phyloP scores from a whole-genome alignment of 2,797 vertebrate genomes.

The Neomorphus geoffroyi region DNA sequence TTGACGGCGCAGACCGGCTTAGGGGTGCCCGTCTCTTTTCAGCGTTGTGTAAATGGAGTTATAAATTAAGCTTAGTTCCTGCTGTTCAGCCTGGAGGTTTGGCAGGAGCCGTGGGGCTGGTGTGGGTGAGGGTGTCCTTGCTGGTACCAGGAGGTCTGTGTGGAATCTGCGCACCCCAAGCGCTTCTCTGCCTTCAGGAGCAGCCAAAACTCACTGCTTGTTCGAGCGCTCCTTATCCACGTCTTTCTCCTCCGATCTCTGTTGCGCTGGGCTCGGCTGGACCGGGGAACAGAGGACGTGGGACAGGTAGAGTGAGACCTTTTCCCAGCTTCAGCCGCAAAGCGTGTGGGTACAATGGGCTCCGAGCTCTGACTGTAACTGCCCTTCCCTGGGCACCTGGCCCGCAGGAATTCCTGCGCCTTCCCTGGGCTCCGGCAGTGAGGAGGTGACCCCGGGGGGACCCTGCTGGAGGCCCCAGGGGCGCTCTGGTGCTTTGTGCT shows the following conservation, averaged over 20 bases:
- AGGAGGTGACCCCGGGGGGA: fast-evolving
- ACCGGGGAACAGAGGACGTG: fast-evolving
- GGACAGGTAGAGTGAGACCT: background rate
- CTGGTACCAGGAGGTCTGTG: background rate
- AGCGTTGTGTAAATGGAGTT: background rate
- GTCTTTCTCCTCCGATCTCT: background rate
- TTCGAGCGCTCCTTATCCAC: fast-evolving
- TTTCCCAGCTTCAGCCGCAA: fast-evolving
- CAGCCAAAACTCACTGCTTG: background rate
- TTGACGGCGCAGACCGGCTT: background rate
- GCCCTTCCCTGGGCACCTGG: background rate
- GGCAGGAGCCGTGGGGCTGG: background rate
- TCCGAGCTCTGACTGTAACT: fast-evolving
- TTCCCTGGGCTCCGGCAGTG: fast-evolving
- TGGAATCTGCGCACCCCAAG: background rate
- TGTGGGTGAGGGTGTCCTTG: background rate
- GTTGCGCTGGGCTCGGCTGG: fast-evolving
- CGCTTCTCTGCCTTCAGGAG: background rate
- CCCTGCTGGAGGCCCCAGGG: background rate
- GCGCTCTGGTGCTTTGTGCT: background rate
- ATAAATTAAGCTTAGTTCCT: background rate
- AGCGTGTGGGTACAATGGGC: background rate
- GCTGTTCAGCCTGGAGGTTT: background rate
- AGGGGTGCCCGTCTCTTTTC: background rate
- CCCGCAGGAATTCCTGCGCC: background rate